These are phyloP conservation scores for Epistrophe eligans DNA, from an alignment of 2,888 invertebrate species.

Conservation along the genomic window DNA sequence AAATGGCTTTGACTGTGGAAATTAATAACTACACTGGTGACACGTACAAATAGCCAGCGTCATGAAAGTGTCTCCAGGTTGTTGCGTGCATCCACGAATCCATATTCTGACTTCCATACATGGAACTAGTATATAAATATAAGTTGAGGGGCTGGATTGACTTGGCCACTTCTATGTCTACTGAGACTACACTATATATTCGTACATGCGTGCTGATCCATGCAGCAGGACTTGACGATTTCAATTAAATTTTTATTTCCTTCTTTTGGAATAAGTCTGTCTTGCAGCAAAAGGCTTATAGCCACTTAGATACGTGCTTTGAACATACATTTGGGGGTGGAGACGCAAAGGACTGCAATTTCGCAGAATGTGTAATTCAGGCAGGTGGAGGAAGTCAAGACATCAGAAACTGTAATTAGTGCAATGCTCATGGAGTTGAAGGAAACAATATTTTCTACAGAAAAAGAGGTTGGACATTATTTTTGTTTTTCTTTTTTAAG, in stretches of 20 bases:
- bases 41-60: conserved; percentile 75
- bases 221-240: conserved; percentile 67
- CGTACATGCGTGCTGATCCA: not conserved
- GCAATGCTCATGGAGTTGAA: conserved; percentile 61
- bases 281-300: not conserved
- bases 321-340: conserved; percentile 29
- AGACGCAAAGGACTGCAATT: conserved; percentile 13
- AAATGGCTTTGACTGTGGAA: conserved; percentile 74
- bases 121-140: conserved; percentile 21
- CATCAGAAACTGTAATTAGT: conserved; percentile 64
- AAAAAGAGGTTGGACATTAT: conserved; percentile 15
- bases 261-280: conserved; percentile 27
- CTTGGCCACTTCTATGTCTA: not conserved
- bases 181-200: not conserved
- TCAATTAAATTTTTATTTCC: conserved; percentile 69
- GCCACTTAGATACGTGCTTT: conserved; percentile 38
- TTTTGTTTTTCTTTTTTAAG: not conserved
- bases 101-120: conserved; percentile 62
- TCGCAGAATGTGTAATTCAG: conserved; percentile 59
- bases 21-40: conserved; percentile 75
- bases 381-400: conserved; percentile 65
- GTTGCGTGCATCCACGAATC: conserved; percentile 70
- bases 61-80: conserved; percentile 71
- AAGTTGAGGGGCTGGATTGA: conserved; percentile 27
- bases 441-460: conserved; percentile 41